Base-by-base conservation (phyloP, 2,797 vertebrate species). In the Rachycentron canadum region DNA sequence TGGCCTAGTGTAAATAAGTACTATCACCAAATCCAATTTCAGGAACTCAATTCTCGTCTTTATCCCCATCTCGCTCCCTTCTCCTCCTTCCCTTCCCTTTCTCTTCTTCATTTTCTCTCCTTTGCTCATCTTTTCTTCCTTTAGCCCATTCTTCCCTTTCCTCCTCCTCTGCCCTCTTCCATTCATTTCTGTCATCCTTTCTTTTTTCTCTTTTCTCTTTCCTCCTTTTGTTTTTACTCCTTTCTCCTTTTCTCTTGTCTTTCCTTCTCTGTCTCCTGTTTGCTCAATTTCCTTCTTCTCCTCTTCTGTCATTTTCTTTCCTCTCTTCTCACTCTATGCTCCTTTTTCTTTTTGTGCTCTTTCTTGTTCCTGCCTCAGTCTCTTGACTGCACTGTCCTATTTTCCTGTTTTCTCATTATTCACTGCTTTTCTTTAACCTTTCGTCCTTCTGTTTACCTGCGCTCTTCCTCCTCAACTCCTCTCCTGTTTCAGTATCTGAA, bases 141-240 rank as follows among this genome's bases (percentile, higher is more conserved):
- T n/a, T n/a, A n/a, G n/a, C n/a, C n/a, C n/a, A n/a, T n/a, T n/a
- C n/a, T n/a, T n/a, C n/a, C n/a, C n/a, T n/a, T n/a, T n/a, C n/a
- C n/a, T n/a, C n/a, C 16, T 68, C 30, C 6, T 26, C 12, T 64
- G 21, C 23, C 11, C 0, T 16, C n/a, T n/a, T n/a, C n/a, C n/a
- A n/a, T n/a, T n/a, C n/a, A n/a, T n/a, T n/a, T n/a, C n/a, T n/a
- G n/a, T n/a, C n/a, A n/a, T n/a, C n/a, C n/a, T n/a, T n/a, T n/a
- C n/a, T n/a, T n/a, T 14, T n/a, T 61, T 38, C 23, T 16, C n/a
- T n/a, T n/a, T n/a, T 30, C 9, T 40, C 5, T 11, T 40, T 23
- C 2, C 4, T 1, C 7, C 2, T 2, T 3, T n/a, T n/a, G 3
- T 13, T 1, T 2, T 16, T 11, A 2, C 17, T 21, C 0, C 7